Base-by-base conservation (phyloP, 2,113 vertebrate species). In the Onychostoma macrolepis region DNA sequence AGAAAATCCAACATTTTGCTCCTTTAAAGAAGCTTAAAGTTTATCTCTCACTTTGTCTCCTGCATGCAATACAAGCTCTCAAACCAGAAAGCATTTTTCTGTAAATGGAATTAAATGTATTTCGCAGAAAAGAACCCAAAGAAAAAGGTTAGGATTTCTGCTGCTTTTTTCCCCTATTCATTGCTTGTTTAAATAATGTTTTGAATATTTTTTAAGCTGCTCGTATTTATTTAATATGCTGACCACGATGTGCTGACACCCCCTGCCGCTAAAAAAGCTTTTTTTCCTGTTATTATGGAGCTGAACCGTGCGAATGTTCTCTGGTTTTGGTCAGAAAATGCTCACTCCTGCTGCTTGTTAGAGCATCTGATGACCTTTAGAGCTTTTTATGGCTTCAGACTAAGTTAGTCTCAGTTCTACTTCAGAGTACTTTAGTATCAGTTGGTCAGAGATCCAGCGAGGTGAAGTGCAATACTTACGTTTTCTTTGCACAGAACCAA, bases 151-250 rank as follows among this genome's bases (percentile, higher is more conserved):
- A 58, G 24, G 1, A 80, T 86, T 88, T 79, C 58, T 36, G 30
- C 45, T 67, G 45, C 85, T 81, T 71, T 88, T 45, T 13, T n/a
- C n/a, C 61, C n/a, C 0, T 56, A 26, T 83, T 30, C 28, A 21
- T 87, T 86, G 67, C 89, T 84, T 85, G 80, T 88, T 87, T 88
- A 85, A 91, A 86, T 75, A 85, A 87, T 77, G 83, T 72, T 83
- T 87, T 89, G 85, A 89, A 58, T 90, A 88, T 69, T 81, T 76
- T 38, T 38, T 38, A 36, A 81, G 61, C 76, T 83, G 4, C 10
- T 30, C 3, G 8, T 41, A 76, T 86, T 86, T 85, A 82, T 86
- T 83, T 78, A 75, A 33, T 87, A 80, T 38, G 21, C 56, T 58
- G 56, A 38, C 9, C 36, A 38, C 83, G 65, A 69, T 90, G 33